Evolutionary conservation across 2,113 vertebrate genomes (phyloP), one percentile per base, ranked within the genome.

Genomic region (Amphiprion percula): DNA sequence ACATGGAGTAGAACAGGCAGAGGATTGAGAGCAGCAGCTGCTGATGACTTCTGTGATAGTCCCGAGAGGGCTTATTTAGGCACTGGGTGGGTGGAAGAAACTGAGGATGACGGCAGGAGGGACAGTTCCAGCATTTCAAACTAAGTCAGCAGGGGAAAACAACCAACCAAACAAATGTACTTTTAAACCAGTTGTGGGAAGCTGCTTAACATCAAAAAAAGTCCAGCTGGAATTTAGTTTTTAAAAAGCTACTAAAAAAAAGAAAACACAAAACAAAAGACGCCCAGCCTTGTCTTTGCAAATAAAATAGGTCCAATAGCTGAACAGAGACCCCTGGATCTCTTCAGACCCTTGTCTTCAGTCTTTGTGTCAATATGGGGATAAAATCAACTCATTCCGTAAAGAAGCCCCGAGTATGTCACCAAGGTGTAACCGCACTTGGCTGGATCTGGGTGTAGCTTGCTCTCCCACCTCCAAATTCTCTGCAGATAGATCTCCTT

Each of bases 321-420:
- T 33, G 74, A 79, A 17, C 56, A 50, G 67, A 73, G 76, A 68
- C 80, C 62, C 58, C 44, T 72, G 56, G 63, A 76, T 75, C 63
- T 77, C 76, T 64, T 60, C 56, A 69, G 63, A 81, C 23, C 60
- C 33, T 67, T 33, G 78, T 68, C 23, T 61, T 83, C 55, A 87
- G 87, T 88, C 74, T 81, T 58, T 75, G 49, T 47, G 59, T 71
- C 33, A 68, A 58, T 64, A 55, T 33, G 24, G 59, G 55, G 69
- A 78, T 10, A 80, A 74, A 88, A 90, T 91, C 90, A 94, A 90
- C 90, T 94, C 88, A 87, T 87, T 89, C 85, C 91, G 90, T 88
- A 88, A 77, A 86, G 82, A 75, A 60, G 69, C 15, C 59, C 71
- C 1, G 68, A 61, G 70, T 33, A 69, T 37, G 77, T 90, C 85